phyloP scores from a whole-genome alignment of 2,113 vertebrate species.

The Drymodes brunneopygia region DNA sequence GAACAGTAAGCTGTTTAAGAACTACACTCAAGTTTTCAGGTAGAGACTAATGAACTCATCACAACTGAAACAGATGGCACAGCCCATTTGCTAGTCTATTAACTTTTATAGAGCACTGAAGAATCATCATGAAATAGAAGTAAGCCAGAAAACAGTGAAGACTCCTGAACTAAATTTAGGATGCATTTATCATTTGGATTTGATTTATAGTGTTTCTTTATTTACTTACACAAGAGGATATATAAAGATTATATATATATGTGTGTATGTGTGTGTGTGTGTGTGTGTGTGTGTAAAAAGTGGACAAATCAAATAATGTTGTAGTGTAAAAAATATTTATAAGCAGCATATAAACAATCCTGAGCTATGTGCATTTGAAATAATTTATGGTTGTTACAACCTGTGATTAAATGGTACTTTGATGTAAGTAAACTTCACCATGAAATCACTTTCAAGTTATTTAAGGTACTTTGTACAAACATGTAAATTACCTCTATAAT shows the following conservation, averaged over 20 bases:
- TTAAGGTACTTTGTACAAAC: not conserved
- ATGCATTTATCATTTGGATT: not conserved
- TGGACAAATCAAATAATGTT: not conserved
- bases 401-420: not conserved
- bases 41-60: not conserved
- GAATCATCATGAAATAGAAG: not conserved
- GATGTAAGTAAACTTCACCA: not conserved
- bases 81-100: constrained; percentile 20
- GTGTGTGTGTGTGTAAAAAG: not conserved
- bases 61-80: constrained; percentile 28
- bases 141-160: not conserved
- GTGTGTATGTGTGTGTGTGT: no score
- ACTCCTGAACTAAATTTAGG: not conserved
- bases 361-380: not conserved
- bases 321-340: not conserved
- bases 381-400: not conserved
- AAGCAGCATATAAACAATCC: not conserved
- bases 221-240: not conserved
- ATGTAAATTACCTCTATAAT: not conserved
- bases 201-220: not conserved
- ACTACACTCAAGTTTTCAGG: not conserved
- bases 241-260: not conserved
- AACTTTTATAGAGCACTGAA: constrained; percentile 31
- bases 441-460: not conserved
- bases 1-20: not conserved